phyloP scores from a whole-genome alignment of 2,888 invertebrate species.

The Heliconius sara region DNA sequence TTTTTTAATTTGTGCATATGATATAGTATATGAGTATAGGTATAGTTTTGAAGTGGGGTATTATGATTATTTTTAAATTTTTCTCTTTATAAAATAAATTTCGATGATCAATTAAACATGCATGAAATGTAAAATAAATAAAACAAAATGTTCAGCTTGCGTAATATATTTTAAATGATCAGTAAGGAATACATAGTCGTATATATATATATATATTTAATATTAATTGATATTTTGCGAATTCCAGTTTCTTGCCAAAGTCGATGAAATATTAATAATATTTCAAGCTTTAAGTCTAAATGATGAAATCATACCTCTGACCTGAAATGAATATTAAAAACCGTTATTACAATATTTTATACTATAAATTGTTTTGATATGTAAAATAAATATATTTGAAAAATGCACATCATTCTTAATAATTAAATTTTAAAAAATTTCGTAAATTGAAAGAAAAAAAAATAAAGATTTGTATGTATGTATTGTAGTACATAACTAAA shows the following conservation, averaged over 20 bases:
- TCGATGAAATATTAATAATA: constrained; percentile 2
- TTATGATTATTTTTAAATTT: too few species aligned
- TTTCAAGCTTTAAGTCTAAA: background rate
- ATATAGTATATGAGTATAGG: too few species aligned
- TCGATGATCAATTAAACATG: background rate
- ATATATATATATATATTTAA: background rate
- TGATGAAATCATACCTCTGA: background rate
- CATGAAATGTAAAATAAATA: constrained; percentile 1
- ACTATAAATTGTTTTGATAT: too few species aligned
- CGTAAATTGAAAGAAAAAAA: too few species aligned
- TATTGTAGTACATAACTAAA: too few species aligned
- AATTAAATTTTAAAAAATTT: too few species aligned
- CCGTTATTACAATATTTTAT: too few species aligned
- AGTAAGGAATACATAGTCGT: background rate
- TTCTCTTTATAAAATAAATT: too few species aligned
- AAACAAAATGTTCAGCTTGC: constrained; percentile 4
- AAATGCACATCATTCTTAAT: background rate
- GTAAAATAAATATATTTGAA: background rate
- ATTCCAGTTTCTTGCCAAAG: constrained; percentile 12
- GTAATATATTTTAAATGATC: constrained; percentile 9
- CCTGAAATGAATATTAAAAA: background rate
- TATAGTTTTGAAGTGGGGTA: too few species aligned
- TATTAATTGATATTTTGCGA: background rate
- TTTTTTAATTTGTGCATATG: too few species aligned
- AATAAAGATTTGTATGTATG: too few species aligned